Conservation (phyloP, 2,113 vertebrate species). For the Melanostigma gelatinosum region DNA sequence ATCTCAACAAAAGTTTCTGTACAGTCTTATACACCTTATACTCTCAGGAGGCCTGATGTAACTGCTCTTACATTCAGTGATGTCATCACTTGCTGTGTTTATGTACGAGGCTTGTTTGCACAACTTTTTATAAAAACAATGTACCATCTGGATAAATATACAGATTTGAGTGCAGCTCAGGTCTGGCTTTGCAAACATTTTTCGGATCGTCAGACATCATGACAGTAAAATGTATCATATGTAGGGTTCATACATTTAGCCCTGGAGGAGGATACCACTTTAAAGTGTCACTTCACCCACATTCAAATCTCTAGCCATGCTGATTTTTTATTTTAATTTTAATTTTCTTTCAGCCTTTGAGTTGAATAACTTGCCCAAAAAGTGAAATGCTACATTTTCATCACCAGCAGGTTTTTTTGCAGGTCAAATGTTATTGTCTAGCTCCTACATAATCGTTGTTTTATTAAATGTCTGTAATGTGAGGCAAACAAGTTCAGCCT, state of each 20-base stretch:
- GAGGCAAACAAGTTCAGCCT: neutral
- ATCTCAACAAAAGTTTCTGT: neutral
- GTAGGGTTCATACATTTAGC: neutral
- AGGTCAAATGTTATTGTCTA: neutral
- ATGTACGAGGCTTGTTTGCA: neutral
- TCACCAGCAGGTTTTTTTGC: neutral
- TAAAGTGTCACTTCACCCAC: neutral
- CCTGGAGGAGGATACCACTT: neutral
- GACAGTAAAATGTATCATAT: neutral
- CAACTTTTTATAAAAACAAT: neutral
- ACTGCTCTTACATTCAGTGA: neutral
- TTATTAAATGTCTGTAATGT: too few relatives aligned
- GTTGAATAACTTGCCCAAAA: neutral
- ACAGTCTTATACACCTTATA: neutral
- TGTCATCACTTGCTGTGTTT: neutral
- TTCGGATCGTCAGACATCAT: neutral
- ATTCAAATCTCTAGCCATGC: neutral
- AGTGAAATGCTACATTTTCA: neutral
- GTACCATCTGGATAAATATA: neutral
- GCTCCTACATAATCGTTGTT: too few relatives aligned
- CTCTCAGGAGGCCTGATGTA: neutral
- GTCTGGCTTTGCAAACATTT: neutral
- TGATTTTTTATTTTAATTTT: neutral
- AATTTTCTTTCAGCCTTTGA: neutral
- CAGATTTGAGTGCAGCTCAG: neutral